Base-by-base conservation (phyloP, 1,140 invertebrate genomes). In the Lerema accius region DNA sequence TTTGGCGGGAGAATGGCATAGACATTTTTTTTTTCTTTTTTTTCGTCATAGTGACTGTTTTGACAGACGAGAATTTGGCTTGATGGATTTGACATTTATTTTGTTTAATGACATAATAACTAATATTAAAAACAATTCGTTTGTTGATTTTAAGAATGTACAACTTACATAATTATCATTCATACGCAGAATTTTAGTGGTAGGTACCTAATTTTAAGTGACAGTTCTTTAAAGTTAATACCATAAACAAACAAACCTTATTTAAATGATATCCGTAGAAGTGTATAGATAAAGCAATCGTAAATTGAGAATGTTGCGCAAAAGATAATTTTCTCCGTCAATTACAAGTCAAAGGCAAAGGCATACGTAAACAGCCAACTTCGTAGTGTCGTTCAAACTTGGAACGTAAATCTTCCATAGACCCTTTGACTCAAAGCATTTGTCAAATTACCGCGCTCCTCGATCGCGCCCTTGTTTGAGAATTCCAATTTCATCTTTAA, bases 401-500 rank as follows among this genome's bases (percentile, higher is more conserved):
- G 26, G 55, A 59, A 59, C 56, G 56, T 59, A 59, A 59, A 59
- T 59, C 56, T 59, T 59, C 63, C 26, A 53, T 53, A 60, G 50
- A 66, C 49, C 32, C 43, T 55, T 48, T 48, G 50, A 67, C 67
- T 74, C 67, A 72, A 82, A 83, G 73, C 74, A 78, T 84, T 84
- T 80, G 79, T 82, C 76, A 80, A 82, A 83, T 84, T 84, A 80
- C 73, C 67, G 62, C 60, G 35, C 56, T 56, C 69, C 68, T 73
- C 59, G 61, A 65, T 51, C 51, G 26, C 37, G 50, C 64, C 70
- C 66, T 78, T 71, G 67, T 75, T 75, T 69, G 73, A 63, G 62
- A 78, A 78, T 80, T 78, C 76, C 76, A 80, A 81, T 82, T 83
- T 77, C 78, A 84, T 86, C 80, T 86, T 86, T 82, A 85, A 86